A percentile compares a stretch with the other conserved stretches of the same genome.
Evolutionary conservation across 2,888 invertebrate species (phyloP).

Genomic region (Thysanoteuthis rhombus): DNA sequence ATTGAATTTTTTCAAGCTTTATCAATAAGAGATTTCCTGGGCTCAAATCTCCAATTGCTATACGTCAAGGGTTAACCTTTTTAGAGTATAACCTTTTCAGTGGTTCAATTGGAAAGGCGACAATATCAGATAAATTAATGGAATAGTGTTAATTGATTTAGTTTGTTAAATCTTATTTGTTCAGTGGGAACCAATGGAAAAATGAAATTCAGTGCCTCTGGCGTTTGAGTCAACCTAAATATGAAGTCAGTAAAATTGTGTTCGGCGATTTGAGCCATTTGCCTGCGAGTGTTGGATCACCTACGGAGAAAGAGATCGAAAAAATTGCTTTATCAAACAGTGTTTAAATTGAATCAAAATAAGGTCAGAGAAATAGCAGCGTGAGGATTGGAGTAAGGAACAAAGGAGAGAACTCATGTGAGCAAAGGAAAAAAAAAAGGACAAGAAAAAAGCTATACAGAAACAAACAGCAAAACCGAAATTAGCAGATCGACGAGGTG

Average conservation of each 20-base stretch:
- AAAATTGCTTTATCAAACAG: neutral
- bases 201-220: neutral
- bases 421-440: too few relatives aligned
- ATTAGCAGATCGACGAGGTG: neutral
- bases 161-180: neutral
- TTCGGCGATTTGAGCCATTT: neutral
- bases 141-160: neutral
- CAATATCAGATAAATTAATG: neutral
- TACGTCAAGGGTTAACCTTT: too few relatives aligned
- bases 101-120: neutral
- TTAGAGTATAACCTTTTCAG: too few relatives aligned
- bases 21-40: too few relatives aligned
- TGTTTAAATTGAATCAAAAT: neutral
- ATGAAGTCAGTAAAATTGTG: neutral
- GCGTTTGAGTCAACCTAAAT: neutral
- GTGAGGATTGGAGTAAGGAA: too few relatives aligned
- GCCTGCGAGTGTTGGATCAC: neutral
- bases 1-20: too few relatives aligned
- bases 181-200: neutral
- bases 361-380: neutral
- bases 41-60: too few relatives aligned
- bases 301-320: neutral
- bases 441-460: too few relatives aligned
- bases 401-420: too few relatives aligned
- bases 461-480: neutral